These are phyloP conservation scores for Poecilobothrus nobilitatus DNA, from an alignment of 2,888 invertebrate species.

Conservation along the genomic window DNA sequence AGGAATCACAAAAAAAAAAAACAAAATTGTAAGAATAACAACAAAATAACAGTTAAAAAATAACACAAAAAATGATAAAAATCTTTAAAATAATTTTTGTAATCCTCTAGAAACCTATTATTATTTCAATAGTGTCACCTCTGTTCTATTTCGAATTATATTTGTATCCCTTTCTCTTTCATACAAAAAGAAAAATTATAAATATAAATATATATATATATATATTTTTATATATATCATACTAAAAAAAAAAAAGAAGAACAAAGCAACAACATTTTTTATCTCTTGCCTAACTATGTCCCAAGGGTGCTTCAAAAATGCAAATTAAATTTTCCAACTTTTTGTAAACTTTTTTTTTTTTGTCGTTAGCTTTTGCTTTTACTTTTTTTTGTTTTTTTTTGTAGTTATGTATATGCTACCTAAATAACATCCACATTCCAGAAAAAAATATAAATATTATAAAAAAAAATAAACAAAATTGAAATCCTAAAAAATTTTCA, in stretches of 20 bases:
- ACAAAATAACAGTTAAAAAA: neutral
- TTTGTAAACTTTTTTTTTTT: neutral
- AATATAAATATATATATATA: neutral
- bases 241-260: too few species aligned
- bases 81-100: too few species aligned
- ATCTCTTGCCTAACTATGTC: slow-evolving; percentile 3
- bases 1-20: too few species aligned
- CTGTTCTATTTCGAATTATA: slow-evolving; percentile 1
- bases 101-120: slow-evolving; percentile 1
- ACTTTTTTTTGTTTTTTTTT: neutral
- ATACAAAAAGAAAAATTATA: neutral
- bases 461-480: neutral
- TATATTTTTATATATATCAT: too few species aligned
- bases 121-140: slow-evolving; percentile 6
- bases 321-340: slow-evolving; percentile 6
- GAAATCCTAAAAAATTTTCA: neutral
- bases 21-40: neutral
- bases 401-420: neutral
- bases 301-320: slow-evolving; percentile 6
- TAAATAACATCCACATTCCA: neutral
- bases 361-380: too few species aligned
- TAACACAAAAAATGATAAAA: neutral
- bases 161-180: neutral
- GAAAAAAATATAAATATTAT: neutral
- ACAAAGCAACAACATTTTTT: neutral